Conservation (phyloP, 2,888 invertebrate species). For the Biston stratarius region DNA sequence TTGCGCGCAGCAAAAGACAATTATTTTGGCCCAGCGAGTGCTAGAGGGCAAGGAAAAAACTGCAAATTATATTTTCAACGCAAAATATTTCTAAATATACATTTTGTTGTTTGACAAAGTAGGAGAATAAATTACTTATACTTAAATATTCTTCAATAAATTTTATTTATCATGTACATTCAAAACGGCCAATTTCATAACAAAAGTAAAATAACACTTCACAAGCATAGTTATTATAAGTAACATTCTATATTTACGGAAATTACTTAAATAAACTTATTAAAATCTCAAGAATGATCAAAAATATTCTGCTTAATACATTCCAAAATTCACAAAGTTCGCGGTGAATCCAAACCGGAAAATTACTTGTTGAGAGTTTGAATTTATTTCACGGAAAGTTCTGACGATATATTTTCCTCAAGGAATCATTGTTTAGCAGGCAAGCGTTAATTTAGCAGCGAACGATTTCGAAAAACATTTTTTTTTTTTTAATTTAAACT, state of each 20-base stretch:
- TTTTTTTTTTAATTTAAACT: not conserved
- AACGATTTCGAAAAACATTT: not conserved
- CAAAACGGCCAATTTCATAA: not conserved
- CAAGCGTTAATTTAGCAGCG: not conserved
- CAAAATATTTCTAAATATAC: too few relatives aligned
- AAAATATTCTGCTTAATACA: constrained; percentile 14
- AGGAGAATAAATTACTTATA: too few relatives aligned
- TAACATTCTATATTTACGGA: not conserved
- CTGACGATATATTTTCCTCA: constrained; percentile 14
- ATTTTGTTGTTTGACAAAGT: too few relatives aligned
- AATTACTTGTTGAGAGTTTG: constrained; percentile 43
- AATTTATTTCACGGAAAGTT: constrained; percentile 36
- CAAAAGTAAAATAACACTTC: not conserved
- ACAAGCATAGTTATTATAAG: too few relatives aligned
- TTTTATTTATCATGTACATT: too few relatives aligned
- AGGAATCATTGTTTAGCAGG: constrained; percentile 16
- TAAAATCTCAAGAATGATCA: constrained; percentile 11
- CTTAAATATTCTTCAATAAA: too few relatives aligned
- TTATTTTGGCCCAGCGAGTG: too few relatives aligned
- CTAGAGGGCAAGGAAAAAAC: too few relatives aligned
- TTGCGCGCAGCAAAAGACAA: too few relatives aligned
- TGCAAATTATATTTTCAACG: too few relatives aligned
- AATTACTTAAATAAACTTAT: not conserved
- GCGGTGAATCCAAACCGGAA: constrained; percentile 33
- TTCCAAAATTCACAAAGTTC: constrained; percentile 28